A percentile compares a stretch with the other conserved stretches of the same genome.
These are phyloP conservation scores for Coccyzus lansbergi DNA, from an alignment of 2,797 vertebrate genomes.

Conservation along the genomic window DNA sequence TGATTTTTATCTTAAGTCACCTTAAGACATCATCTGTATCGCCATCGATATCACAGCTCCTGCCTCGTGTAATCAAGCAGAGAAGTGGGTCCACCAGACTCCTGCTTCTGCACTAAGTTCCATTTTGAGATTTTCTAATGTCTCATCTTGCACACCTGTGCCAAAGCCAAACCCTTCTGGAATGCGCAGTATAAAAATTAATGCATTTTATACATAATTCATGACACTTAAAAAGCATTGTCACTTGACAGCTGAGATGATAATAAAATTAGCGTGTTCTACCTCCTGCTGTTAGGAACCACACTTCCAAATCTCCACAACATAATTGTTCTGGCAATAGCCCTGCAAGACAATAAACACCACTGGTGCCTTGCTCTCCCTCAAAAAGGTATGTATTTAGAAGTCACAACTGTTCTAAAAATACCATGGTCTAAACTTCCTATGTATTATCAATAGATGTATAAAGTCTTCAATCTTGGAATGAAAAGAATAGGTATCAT, in stretches of 20 bases:
- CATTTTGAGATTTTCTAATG: not conserved
- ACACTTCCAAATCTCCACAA: not conserved
- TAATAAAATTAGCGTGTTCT: conserved; percentile 31
- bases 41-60: not conserved
- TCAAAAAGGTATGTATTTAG: not conserved
- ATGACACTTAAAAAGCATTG: conserved; percentile 31
- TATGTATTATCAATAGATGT: no score
- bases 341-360: not conserved
- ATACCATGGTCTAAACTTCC: not conserved
- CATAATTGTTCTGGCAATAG: not conserved
- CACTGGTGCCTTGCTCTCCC: not conserved
- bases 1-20: not conserved
- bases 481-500: not conserved
- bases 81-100: not conserved
- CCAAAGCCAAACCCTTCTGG: not conserved
- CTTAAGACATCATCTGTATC: not conserved
- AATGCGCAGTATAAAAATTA: not conserved
- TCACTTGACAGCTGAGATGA: conserved; percentile 34
- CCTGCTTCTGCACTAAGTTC: not conserved
- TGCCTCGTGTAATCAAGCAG: not conserved
- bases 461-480: not conserved
- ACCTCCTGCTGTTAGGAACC: not conserved
- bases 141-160: not conserved
- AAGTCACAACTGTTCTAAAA: not conserved
- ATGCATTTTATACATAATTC: conserved; percentile 17